Percentiles rank a stretch among this genome's conserved stretches.
Evolutionary conservation across 2,113 vertebrate genomes (phyloP).

Genomic region (Varanus komodoensis): DNA sequence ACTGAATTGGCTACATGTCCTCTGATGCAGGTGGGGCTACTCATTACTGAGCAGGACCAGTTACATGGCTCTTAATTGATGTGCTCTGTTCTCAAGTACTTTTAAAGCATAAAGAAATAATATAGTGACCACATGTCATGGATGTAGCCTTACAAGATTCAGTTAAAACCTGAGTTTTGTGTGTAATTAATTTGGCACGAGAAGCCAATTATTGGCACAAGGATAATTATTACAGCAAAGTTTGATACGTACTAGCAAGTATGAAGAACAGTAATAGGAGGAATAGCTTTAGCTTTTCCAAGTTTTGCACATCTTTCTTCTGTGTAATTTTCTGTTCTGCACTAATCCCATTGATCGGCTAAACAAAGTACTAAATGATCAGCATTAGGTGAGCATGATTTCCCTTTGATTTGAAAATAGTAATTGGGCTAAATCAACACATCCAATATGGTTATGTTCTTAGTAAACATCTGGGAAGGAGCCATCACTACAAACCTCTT

Average conservation of each 20-base stretch:
- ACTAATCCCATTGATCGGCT: neutral
- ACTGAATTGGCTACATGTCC: neutral
- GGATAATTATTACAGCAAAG: neutral
- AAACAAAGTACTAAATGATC: neutral
- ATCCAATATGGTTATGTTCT: neutral
- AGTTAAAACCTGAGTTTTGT: neutral
- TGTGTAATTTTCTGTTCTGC: neutral
- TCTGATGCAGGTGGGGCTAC: neutral
- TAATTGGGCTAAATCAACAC: neutral
- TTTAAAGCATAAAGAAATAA: neutral
- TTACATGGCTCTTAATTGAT: neutral
- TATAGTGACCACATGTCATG: neutral
- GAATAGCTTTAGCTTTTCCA: neutral
- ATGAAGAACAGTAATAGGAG: neutral
- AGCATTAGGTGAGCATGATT: neutral
- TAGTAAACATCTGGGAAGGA: neutral
- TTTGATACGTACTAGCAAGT: neutral
- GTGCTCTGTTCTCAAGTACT: neutral
- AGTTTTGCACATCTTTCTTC: neutral
- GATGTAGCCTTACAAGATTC: neutral
- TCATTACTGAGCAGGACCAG: neutral
- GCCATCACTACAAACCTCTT: neutral
- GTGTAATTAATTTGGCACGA: neutral
- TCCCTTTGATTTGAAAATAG: neutral
- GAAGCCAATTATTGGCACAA: neutral